Percentiles rank a stretch among this genome's conserved stretches.
These are phyloP conservation scores for Clarias batrachus DNA, from an alignment of 2,113 vertebrate genomes.

Conservation along the genomic window DNA sequence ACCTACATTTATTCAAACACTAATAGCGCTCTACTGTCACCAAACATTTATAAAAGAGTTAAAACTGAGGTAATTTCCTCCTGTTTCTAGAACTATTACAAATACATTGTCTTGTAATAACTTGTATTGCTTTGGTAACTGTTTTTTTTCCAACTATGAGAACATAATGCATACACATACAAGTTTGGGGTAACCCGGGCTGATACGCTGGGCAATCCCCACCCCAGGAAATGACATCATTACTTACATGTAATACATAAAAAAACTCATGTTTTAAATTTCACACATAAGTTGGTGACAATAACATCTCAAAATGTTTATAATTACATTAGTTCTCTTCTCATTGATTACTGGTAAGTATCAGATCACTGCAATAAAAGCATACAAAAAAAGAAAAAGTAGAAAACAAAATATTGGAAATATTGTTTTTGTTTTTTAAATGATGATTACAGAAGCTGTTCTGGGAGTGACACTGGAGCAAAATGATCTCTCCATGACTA, in stretches of 20 bases:
- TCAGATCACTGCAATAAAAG: neutral
- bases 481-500: neutral
- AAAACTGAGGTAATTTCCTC: too few relatives aligned
- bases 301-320: constrained; percentile 6
- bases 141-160: too few relatives aligned
- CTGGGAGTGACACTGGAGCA: neutral
- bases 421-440: neutral
- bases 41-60: too few relatives aligned
- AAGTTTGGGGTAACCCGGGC: neutral
- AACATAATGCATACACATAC: neutral
- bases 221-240: neutral
- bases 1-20: too few relatives aligned
- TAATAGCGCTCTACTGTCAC: too few relatives aligned
- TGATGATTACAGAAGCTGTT: neutral
- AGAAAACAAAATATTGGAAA: neutral
- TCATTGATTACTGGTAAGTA: constrained; percentile 18
- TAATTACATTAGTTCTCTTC: neutral
- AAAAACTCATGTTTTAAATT: neutral
- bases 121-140: neutral
- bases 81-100: constrained; percentile 8
- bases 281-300: neutral
- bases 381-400: neutral
- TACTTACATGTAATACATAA: neutral
- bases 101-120: neutral
- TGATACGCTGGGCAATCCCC: neutral